Conservation (phyloP, 2,888 invertebrate genomes). For the Plemyria rubiginata region DNA sequence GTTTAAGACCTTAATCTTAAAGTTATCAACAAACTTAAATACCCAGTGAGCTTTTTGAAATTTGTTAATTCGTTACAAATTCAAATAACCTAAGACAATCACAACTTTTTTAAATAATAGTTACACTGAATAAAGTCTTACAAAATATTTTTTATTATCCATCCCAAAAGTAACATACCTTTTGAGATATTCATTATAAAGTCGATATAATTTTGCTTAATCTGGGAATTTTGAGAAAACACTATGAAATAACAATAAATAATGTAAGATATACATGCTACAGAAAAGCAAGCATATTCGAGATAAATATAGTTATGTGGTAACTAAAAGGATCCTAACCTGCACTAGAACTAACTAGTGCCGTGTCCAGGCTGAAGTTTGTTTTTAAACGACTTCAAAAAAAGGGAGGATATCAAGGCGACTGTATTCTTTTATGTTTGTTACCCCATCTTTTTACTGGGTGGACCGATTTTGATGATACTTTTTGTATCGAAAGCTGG, state of each 20-base stretch:
- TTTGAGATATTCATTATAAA: too few species aligned
- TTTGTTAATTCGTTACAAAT: neutral
- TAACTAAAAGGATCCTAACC: neutral
- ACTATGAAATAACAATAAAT: neutral
- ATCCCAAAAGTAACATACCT: neutral
- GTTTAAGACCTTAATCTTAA: neutral
- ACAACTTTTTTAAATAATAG: neutral
- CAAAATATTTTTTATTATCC: neutral
- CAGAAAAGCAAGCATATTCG: slow-evolving; percentile 10
- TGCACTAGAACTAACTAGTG: too few species aligned
- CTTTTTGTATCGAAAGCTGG: too few species aligned
- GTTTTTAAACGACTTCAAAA: too few species aligned
- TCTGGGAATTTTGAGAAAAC: neutral
- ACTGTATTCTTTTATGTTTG: too few species aligned
- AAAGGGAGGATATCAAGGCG: too few species aligned
- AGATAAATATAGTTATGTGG: neutral
- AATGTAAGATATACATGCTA: neutral
- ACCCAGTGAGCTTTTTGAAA: neutral
- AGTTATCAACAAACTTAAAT: neutral
- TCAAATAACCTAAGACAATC: neutral
- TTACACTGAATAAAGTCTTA: neutral
- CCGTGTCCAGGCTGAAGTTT: too few species aligned
- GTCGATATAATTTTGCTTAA: neutral
- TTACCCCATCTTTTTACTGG: too few species aligned
- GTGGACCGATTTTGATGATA: too few species aligned